A percentile compares a stretch with the other conserved stretches of the same genome.
phyloP scores from a whole-genome alignment of 2,797 vertebrate species.

The Lateolabrax maculatus region DNA sequence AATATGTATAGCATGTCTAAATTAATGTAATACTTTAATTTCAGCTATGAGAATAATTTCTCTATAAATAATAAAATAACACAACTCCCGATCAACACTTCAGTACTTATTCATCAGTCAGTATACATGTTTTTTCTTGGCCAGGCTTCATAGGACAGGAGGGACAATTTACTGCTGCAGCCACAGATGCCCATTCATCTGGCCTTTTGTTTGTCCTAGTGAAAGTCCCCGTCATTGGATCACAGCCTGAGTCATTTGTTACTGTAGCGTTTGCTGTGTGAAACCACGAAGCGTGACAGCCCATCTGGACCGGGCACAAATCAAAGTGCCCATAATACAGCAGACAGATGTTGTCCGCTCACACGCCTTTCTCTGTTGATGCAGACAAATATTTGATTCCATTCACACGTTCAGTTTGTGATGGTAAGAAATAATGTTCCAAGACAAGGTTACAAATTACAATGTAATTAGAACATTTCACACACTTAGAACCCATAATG shows the following conservation, averaged over 20 bases:
- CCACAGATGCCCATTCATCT: slow-evolving; percentile 65
- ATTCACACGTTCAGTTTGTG: slow-evolving; percentile 35
- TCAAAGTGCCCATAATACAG: slow-evolving; percentile 69
- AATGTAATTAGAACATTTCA: slow-evolving; percentile 56
- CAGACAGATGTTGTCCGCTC: slow-evolving; percentile 73
- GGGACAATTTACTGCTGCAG: slow-evolving; percentile 40
- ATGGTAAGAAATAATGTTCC: slow-evolving; percentile 42
- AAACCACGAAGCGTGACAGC: slow-evolving; percentile 61
- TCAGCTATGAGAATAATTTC: slow-evolving; percentile 3
- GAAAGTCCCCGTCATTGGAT: slow-evolving; percentile 69
- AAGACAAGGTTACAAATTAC: slow-evolving; percentile 65
- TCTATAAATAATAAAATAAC: background rate
- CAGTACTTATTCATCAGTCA: slow-evolving; percentile 3
- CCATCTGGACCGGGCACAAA: slow-evolving; percentile 79
- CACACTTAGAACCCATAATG: slow-evolving; percentile 19
- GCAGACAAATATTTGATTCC: slow-evolving; percentile 63
- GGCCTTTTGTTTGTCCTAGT: slow-evolving; percentile 65
- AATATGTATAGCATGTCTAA: background rate
- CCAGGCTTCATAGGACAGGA: slow-evolving; percentile 36
- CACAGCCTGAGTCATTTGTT: slow-evolving; percentile 74
- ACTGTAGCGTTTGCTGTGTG: slow-evolving; percentile 61
- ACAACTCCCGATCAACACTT: slow-evolving; percentile 4
- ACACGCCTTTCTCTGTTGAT: slow-evolving; percentile 41
- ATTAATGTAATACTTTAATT: background rate
- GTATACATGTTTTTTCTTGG: slow-evolving; percentile 23